phyloP scores from a whole-genome alignment of 1,140 invertebrate genomes.

The Metopolophium dirhodum region DNA sequence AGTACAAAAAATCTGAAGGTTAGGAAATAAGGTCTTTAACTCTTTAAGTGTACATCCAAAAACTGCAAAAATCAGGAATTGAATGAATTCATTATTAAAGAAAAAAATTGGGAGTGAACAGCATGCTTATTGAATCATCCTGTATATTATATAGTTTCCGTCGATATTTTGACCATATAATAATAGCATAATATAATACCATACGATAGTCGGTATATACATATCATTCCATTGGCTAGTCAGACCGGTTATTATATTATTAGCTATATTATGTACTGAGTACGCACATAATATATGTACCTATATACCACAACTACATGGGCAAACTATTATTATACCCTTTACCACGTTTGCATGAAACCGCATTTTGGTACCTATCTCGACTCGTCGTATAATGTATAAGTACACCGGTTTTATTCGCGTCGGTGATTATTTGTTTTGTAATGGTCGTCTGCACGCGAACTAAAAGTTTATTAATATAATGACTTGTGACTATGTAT shows the following conservation, averaged over 20 bases:
- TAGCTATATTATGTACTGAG: too few relatives aligned
- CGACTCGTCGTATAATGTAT: background rate
- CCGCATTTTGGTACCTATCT: background rate
- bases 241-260: background rate
- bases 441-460: too few relatives aligned
- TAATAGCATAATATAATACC: background rate
- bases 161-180: background rate
- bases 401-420: background rate
- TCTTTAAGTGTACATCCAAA: background rate
- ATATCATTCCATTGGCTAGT: background rate
- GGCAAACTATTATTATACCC: background rate
- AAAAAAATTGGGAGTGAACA: too few relatives aligned
- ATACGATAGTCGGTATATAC: background rate
- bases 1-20: background rate
- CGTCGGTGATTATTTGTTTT: background rate
- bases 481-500: too few relatives aligned
- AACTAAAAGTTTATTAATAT: too few relatives aligned
- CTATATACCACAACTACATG: background rate
- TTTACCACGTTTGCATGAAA: background rate
- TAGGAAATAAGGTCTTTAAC: background rate
- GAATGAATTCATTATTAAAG: too few relatives aligned
- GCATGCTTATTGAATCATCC: background rate
- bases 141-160: background rate
- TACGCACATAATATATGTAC: background rate
- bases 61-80: too few relatives aligned